Evolutionary conservation across 2,888 invertebrate genomes (phyloP), one percentile per base, ranked within the genome.

Genomic region (Folsomia candida): DNA sequence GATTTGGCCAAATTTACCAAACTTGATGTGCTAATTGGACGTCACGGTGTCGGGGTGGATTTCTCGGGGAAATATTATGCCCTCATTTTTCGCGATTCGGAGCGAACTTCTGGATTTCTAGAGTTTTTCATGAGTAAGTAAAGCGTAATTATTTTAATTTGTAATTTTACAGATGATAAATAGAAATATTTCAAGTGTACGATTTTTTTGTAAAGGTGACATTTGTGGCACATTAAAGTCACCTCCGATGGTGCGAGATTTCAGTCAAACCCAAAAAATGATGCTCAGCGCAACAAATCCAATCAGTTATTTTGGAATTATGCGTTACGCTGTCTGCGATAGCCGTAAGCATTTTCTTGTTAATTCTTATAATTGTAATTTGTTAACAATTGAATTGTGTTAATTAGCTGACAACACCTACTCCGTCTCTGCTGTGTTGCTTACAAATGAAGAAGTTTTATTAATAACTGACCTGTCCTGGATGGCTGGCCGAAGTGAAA

Each of bases 211-310:
- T 68, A 6, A 59, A 78, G 78, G 73, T 67, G 76, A 75, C 18
- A 78, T 78, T 37, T 76, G 77, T 67, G 74, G 70, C 11, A 71
- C 67, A 63, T 59, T 78, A 60, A 75, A 76, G 22, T 51, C 47
- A n/a, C 77, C 75, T 20, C 80, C 80, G 9, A 73, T 80, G 68
- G 78, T 80, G n/a, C 62, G 77, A 59, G 80, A 80, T 64, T 73
- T 76, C 59, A 76, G 76, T 62, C 78, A 78, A 68, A 78, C 78
- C 14, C 80, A 80, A 29, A 80, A 78, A 58, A 74, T 76, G 6
- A 51, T 78, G n/a, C 71, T 80, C 70, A 75, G 80, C 58, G 76
- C 78, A n/a, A 73, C 67, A 0, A 78, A 75, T 65, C 76, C 78
- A 0, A 69, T 80, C 2, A 71, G 71, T n/a, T 80, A 80, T 61